Conservation (phyloP, 2,888 invertebrate genomes). For the Cerceris ruficornis region DNA sequence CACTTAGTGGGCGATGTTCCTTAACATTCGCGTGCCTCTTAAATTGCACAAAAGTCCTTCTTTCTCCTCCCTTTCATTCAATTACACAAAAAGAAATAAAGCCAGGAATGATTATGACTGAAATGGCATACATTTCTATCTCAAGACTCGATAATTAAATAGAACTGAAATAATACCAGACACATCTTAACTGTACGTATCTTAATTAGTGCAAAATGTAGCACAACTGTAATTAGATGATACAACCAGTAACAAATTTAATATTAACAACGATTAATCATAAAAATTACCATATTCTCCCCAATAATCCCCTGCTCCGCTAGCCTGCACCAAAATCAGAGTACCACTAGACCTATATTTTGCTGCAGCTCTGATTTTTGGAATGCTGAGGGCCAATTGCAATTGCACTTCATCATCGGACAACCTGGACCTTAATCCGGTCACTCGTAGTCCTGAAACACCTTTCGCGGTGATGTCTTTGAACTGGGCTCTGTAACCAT, state of each 20-base stretch:
- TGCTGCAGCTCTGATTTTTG: slow-evolving; percentile 90
- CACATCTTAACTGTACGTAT: no score
- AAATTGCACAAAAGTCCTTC: no score
- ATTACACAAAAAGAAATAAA: no score
- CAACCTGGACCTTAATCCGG: slow-evolving; percentile 87
- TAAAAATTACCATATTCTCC: slow-evolving; percentile 89
- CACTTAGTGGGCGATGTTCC: slow-evolving; percentile 26
- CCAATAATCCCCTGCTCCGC: slow-evolving; percentile 94
- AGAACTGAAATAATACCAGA: no score
- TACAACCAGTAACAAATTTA: neutral
- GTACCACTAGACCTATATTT: slow-evolving; percentile 92
- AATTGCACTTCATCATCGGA: slow-evolving; percentile 88
- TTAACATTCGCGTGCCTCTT: slow-evolving; percentile 1
- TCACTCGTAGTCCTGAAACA: slow-evolving; percentile 90
- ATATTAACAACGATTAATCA: neutral
- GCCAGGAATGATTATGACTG: no score
- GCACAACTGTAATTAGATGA: neutral
- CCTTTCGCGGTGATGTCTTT: slow-evolving; percentile 91
- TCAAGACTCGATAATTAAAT: no score
- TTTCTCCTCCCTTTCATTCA: no score
- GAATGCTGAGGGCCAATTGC: slow-evolving; percentile 91
- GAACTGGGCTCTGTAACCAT: slow-evolving; percentile 92
- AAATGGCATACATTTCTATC: no score
- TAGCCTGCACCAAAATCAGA: slow-evolving; percentile 90
- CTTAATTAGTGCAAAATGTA: no score